Evolutionary conservation across 1,140 invertebrate genomes (phyloP).

Genomic region (Penaeus chinensis): DNA sequence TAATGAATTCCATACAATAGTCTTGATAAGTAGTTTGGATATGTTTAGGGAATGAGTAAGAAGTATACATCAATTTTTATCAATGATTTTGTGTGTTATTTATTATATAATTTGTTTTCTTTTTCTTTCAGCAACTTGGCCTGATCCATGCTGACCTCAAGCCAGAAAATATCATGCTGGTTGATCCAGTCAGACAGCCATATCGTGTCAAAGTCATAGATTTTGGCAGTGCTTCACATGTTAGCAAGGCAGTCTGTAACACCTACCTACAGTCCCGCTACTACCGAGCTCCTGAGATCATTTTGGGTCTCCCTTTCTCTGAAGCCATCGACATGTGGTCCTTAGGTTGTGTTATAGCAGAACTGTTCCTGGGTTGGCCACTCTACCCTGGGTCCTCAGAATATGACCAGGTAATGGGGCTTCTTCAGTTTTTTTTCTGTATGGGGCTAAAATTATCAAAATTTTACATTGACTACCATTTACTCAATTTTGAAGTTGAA

Average conservation of each 20-base stretch:
- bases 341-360: slow-evolving; percentile 98
- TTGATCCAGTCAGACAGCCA: slow-evolving; percentile 96
- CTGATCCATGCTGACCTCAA: slow-evolving; percentile 99
- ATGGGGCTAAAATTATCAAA: neutral
- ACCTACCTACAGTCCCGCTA: slow-evolving; percentile 99
- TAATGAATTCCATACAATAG: neutral
- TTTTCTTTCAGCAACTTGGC: slow-evolving; percentile 85
- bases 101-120: neutral
- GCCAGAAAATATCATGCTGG: slow-evolving; percentile 99
- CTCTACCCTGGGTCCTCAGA: slow-evolving; percentile 99
- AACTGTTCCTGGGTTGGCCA: slow-evolving; percentile 99
- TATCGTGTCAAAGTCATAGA: slow-evolving; percentile 99
- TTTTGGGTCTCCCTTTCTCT: slow-evolving; percentile 95
- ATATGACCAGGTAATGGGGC: slow-evolving; percentile 85
- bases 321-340: slow-evolving; percentile 99
- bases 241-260: slow-evolving; percentile 99
- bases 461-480: neutral
- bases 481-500: too few relatives aligned
- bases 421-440: neutral
- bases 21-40: neutral
- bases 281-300: slow-evolving; percentile 99
- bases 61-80: neutral
- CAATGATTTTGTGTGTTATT: neutral
- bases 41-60: neutral
- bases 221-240: slow-evolving; percentile 98